phyloP scores from a whole-genome alignment of 2,888 invertebrate genomes.

The Heteromyza rotundicornis region DNA sequence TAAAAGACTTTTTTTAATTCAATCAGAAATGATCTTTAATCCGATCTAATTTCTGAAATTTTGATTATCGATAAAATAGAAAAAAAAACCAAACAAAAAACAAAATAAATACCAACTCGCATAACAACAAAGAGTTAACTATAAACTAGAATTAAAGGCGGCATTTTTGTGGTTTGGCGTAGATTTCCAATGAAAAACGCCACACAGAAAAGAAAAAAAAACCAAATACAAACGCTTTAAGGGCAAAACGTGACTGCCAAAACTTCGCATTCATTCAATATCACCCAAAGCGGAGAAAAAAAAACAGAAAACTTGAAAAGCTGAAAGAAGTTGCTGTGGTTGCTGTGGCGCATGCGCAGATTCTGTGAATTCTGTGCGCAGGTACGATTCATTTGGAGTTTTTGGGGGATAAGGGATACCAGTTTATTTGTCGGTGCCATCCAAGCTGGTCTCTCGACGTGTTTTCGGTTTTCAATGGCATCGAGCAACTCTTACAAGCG shows the following conservation, averaged over 20 bases:
- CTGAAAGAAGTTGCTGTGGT: neutral
- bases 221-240: neutral
- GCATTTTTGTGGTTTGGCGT: neutral
- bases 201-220: too few relatives aligned
- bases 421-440: neutral
- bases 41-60: neutral
- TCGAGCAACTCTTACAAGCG: neutral
- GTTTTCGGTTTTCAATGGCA: neutral
- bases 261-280: neutral
- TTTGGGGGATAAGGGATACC: too few relatives aligned
- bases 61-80: neutral
- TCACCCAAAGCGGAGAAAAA: neutral
- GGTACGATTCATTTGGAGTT: neutral
- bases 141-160: neutral
- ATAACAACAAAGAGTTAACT: neutral
- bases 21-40: too few relatives aligned
- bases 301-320: neutral
- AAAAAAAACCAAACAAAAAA: neutral
- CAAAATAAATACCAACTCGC: neutral
- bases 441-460: neutral
- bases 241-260: neutral
- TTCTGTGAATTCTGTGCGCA: slow-evolving; percentile 3
- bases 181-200: neutral
- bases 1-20: too few relatives aligned
- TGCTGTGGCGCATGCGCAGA: slow-evolving; percentile 1